A percentile compares a stretch with the other conserved stretches of the same genome.
Evolutionary conservation across 2,888 invertebrate genomes (phyloP).

Genomic region (Drosophila paramelanica): DNA sequence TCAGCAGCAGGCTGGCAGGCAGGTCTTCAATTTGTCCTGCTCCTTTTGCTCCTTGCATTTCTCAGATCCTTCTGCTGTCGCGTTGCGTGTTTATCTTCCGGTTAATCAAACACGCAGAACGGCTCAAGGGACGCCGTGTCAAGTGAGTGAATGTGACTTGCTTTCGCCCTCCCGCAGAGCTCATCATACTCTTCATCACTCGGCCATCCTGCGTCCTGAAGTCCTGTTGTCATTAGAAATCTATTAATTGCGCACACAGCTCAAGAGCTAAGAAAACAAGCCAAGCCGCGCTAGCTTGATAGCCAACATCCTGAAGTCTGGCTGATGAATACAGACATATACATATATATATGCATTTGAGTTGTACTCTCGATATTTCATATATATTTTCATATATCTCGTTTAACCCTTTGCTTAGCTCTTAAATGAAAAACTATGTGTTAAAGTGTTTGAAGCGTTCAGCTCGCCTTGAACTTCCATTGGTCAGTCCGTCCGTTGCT

Average conservation of each 20-base stretch:
- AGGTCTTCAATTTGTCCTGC: neutral
- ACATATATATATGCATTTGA: neutral
- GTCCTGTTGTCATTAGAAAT: constrained; percentile 73
- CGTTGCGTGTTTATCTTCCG: constrained; percentile 80
- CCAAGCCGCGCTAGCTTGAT: constrained; percentile 11
- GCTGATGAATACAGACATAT: neutral
- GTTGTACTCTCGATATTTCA: neutral
- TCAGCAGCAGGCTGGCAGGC: constrained; percentile 17
- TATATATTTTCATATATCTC: too few species aligned
- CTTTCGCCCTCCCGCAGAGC: constrained; percentile 2
- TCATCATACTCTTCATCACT: neutral
- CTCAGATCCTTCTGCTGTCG: constrained; percentile 35
- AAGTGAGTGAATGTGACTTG: constrained; percentile 47
- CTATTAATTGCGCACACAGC: constrained; percentile 81
- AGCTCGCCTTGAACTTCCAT: neutral
- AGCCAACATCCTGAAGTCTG: neutral
- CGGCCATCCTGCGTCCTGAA: constrained; percentile 8
- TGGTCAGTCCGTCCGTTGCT: neutral
- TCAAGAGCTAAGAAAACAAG: constrained; percentile 60
- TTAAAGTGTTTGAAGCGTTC: neutral
- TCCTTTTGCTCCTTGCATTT: constrained; percentile 27
- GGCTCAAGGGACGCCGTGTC: constrained; percentile 56
- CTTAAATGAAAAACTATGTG: neutral
- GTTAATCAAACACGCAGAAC: constrained; percentile 80
- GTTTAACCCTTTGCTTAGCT: neutral